Conservation (phyloP, 35 echinoderm and acorn worm genomes). For the Apostichopus parvimensis region DNA sequence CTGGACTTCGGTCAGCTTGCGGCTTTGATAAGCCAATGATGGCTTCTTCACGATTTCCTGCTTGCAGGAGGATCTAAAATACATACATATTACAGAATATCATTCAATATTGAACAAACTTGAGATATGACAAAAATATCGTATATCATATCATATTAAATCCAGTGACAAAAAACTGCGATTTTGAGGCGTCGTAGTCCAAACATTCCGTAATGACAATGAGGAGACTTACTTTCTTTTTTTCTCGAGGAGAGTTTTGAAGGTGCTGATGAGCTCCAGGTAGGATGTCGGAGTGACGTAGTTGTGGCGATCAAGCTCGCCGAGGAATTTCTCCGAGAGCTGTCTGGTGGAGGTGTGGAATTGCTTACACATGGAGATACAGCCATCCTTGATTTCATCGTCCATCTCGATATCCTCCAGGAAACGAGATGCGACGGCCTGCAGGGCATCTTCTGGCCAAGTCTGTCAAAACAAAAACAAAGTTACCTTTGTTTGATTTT, state of each 20-base stretch:
- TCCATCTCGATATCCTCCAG: conserved; percentile 86
- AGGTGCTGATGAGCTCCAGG: conserved; percentile 91
- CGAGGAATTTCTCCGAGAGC: conserved; percentile 81
- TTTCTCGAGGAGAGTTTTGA: conserved; percentile 92
- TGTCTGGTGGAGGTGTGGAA: conserved; percentile 85
- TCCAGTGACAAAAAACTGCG: too few relatives aligned
- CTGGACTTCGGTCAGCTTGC: too few relatives aligned
- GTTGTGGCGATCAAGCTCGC: conserved; percentile 91
- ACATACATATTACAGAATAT: too few relatives aligned
- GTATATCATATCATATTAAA: too few relatives aligned
- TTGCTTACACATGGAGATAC: conserved; percentile 89
- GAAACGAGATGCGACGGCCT: conserved; percentile 96
- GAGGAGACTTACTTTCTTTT: conserved; percentile 74
- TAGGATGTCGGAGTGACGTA: conserved; percentile 98
- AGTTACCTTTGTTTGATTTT: too few relatives aligned
- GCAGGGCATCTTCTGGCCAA: conserved; percentile 97
- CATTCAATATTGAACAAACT: too few relatives aligned
- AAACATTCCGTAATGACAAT: too few relatives aligned
- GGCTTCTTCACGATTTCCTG: too few relatives aligned
- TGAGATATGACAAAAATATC: too few relatives aligned
- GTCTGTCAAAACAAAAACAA: conserved; percentile 42
- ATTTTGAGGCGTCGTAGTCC: too few relatives aligned
- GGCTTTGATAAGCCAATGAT: too few relatives aligned
- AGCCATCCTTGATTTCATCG: conserved; percentile 72
- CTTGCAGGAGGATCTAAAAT: too few relatives aligned